phyloP scores from a whole-genome alignment of 2,797 vertebrate genomes.

The Pogonophryne albipinna region DNA sequence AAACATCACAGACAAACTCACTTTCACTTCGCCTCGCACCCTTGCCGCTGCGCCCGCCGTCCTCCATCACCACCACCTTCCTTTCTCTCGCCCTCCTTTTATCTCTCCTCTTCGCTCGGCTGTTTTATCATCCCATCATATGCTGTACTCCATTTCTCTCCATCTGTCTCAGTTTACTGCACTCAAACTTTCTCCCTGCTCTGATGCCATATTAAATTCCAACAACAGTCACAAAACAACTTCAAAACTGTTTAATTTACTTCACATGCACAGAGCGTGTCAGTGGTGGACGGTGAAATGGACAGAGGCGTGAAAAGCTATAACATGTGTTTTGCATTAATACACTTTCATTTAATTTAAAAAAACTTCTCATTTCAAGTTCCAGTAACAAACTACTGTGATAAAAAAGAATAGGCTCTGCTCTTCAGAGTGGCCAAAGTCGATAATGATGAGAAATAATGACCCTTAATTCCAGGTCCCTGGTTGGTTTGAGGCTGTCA shows the following conservation, averaged over 20 bases:
- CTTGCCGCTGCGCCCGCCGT: conserved; percentile 2
- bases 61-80: conserved; percentile 36
- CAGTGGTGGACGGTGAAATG: conserved; percentile 26
- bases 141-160: conserved; percentile 74
- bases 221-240: conserved; percentile 59
- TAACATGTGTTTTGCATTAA: conserved; percentile 36
- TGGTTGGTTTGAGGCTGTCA: conserved; percentile 54
- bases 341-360: conserved; percentile 10
- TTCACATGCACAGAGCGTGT: conserved; percentile 39
- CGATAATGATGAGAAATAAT: conserved; percentile 76
- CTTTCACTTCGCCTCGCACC: conserved; percentile 54
- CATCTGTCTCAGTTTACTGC: conserved; percentile 81
- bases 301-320: conserved; percentile 39
- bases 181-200: conserved; percentile 64
- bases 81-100: conserved; percentile 61
- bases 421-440: conserved; percentile 52
- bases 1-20: conserved; percentile 80
- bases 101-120: conserved; percentile 60
- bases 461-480: conserved; percentile 78
- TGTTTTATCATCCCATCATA: conserved; percentile 76
- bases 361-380: conserved; percentile 25
- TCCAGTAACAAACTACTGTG: conserved; percentile 10
- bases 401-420: conserved; percentile 33
- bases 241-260: conserved; percentile 72
- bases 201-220: conserved; percentile 61